Percentiles rank a stretch among this genome's conserved stretches.
Evolutionary conservation across 2,113 vertebrate species (phyloP).

Genomic region (Hydrochoerus hydrochaeris): DNA sequence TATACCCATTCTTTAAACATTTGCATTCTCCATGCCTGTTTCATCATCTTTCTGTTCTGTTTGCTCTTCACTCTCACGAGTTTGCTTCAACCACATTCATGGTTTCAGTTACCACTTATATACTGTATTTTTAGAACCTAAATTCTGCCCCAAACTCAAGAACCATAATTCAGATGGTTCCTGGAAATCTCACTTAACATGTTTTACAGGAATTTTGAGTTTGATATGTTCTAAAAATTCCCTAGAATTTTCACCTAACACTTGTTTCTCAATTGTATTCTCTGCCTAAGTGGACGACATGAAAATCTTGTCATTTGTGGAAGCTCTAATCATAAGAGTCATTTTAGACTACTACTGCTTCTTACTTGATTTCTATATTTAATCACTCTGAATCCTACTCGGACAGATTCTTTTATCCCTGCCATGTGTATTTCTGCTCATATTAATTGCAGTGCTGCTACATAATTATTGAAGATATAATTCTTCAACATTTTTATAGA

Average conservation of each 20-base stretch:
- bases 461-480: neutral
- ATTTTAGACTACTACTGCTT: neutral
- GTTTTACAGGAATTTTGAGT: conserved; percentile 54
- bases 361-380: neutral
- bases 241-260: neutral
- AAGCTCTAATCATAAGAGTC: neutral
- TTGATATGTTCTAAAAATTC: conserved; percentile 4
- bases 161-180: neutral
- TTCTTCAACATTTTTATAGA: conserved; percentile 3
- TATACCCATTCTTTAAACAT: neutral
- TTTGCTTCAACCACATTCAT: neutral
- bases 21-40: neutral
- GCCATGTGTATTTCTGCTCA: neutral
- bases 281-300: neutral
- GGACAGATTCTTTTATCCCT: neutral
- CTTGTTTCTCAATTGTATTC: neutral
- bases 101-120: conserved; percentile 10
- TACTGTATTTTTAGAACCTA: conserved; percentile 38
- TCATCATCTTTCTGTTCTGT: neutral
- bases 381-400: neutral
- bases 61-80: neutral
- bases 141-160: conserved; percentile 1
- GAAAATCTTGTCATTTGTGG: neutral
- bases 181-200: conserved; percentile 31
- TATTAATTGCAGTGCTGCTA: neutral